These are phyloP conservation scores for Drosophila prolongata DNA, from an alignment of 2,888 invertebrate genomes.

Conservation along the genomic window DNA sequence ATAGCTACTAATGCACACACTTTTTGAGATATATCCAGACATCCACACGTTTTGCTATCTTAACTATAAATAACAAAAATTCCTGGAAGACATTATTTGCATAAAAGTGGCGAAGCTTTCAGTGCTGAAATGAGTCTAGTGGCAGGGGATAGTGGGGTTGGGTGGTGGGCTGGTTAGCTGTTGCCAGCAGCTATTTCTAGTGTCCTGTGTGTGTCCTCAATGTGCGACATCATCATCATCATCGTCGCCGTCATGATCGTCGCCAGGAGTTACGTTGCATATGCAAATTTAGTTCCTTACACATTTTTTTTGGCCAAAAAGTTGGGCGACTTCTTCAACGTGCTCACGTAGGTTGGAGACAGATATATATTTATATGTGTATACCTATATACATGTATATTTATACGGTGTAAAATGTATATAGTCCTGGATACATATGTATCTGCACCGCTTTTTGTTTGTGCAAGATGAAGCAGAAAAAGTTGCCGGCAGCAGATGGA, in stretches of 20 bases:
- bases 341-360: constrained; percentile 36
- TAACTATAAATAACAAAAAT: constrained; percentile 80
- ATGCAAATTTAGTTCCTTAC: constrained; percentile 64
- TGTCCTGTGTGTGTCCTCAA: constrained; percentile 53
- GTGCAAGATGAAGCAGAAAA: constrained; percentile 70
- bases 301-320: constrained; percentile 56
- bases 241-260: constrained; percentile 45
- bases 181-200: constrained; percentile 59
- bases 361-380: constrained; percentile 9
- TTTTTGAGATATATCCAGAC: constrained; percentile 62
- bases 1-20: constrained; percentile 61
- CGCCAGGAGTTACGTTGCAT: constrained; percentile 62
- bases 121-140: constrained; percentile 25
- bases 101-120: constrained; percentile 76
- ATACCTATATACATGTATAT: constrained; percentile 12
- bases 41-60: constrained; percentile 78
- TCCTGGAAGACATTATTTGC: constrained; percentile 79
- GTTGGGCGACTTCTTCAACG: constrained; percentile 56
- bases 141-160: neutral
- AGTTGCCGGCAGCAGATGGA: constrained; percentile 50
- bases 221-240: constrained; percentile 63
- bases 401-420: constrained; percentile 18
- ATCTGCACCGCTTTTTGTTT: constrained; percentile 45
- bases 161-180: constrained; percentile 15
- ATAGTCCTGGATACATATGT: constrained; percentile 21